Base-by-base conservation (phyloP, 2,113 vertebrate species). In the Pteruthius melanotis region DNA sequence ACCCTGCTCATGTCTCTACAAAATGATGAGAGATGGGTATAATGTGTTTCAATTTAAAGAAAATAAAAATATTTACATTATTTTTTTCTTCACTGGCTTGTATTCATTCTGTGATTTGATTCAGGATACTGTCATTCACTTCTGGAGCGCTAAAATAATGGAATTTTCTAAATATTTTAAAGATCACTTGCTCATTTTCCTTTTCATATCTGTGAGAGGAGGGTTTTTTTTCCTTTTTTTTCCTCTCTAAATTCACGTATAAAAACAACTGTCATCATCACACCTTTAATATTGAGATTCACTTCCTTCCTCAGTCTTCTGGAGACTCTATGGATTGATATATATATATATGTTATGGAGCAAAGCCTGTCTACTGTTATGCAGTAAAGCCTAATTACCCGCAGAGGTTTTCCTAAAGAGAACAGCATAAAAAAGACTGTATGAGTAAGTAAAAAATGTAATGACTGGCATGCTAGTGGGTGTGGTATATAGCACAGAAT, bases 401-500 rank as follows among this genome's bases (percentile, higher is more conserved):
- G 45, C 24, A 39, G 27, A 12, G 1, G 14, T 59, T 80, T 76
- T 79, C 10, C 39, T 63, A 17, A 64, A 26, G 7, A 1, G 4
- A 52, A 44, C 21, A 57, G 1, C 13, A 35, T 53, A 40, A 87
- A 65, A 63, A 72, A 52, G 9, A 17, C 13, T 39, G 3, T 15
- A 49, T n/a, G 28, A 8, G 39, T 49, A 66, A 42, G 10, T 11
- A 44, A 44, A 74, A 54, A 40, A 75, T 18, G 0, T 15, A 80
- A 61, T 39, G 13, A 71, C n/a, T 76, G 22, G 1, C 0, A 0
- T 31, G 7, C 9, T 59, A 31, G 6, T 68, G 15, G 40, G 3
- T 0, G 1, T 59, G 21, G 4, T 31, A 18, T 24, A 37, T 11
- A 45, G 6, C 1, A 0, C 9, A 92, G 20, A 64, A 54, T 37